Conservation (phyloP, 1,140 invertebrate species). For the Vanessa tameamea region DNA sequence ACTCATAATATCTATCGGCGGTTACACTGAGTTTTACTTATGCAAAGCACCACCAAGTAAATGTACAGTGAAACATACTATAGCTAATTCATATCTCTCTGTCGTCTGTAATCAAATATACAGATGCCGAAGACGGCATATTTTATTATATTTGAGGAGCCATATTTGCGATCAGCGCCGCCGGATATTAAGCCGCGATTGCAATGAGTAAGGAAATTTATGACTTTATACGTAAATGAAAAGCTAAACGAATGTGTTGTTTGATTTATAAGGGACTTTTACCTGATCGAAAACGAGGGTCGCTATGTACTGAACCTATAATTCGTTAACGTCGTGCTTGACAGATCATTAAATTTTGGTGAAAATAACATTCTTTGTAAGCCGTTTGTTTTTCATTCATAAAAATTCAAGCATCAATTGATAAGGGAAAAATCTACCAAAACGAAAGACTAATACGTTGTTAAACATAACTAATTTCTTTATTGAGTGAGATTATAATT, state of each 20-base stretch:
- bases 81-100: not conserved
- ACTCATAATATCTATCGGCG: too few species aligned
- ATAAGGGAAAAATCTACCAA: too few species aligned
- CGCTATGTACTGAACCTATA: too few species aligned
- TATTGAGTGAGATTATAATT: too few species aligned
- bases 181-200: constrained; percentile 54
- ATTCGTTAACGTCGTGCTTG: too few species aligned
- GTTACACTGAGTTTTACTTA: too few species aligned
- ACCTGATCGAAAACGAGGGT: not conserved
- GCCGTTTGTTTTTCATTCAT: too few species aligned
- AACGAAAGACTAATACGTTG: too few species aligned
- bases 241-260: constrained; percentile 9
- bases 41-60: not conserved
- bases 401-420: too few species aligned
- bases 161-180: constrained; percentile 54
- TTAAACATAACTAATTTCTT: too few species aligned
- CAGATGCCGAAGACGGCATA: constrained; percentile 33
- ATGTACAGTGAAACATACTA: not conserved
- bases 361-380: too few species aligned
- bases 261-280: not conserved
- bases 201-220: constrained; percentile 46
- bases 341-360: too few species aligned
- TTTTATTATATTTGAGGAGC: constrained; percentile 63
- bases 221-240: constrained; percentile 33
- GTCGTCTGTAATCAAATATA: constrained; percentile 28